Evolutionary conservation across 2,888 invertebrate species (phyloP).

Genomic region (Elmis aenea): DNA sequence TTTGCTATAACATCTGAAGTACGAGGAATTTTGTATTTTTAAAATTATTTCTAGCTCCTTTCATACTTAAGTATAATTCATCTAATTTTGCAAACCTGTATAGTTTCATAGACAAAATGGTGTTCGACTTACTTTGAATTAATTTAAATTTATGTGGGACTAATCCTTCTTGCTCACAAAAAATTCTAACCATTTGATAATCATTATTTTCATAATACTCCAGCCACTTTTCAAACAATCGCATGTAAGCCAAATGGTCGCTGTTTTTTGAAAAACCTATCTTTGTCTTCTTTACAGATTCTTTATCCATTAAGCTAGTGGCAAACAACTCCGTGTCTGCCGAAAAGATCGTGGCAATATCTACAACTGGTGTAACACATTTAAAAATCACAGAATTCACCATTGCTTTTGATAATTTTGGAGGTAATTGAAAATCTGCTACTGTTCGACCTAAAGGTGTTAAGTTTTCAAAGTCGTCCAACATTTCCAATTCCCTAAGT

Average conservation of each 20-base stretch:
- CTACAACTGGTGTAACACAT: conserved; percentile 51
- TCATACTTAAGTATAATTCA: background rate
- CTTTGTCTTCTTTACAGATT: conserved; percentile 52
- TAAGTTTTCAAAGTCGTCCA: conserved; percentile 55
- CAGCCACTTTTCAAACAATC: conserved; percentile 54
- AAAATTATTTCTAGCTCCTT: no score
- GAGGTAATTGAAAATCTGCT: conserved; percentile 53
- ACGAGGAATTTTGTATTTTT: no score
- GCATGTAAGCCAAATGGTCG: conserved; percentile 58
- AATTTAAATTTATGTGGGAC: conserved; percentile 50
- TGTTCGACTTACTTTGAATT: conserved; percentile 52
- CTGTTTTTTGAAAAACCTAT: conserved; percentile 50
- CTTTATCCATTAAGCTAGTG: conserved; percentile 48
- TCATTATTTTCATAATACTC: conserved; percentile 35
- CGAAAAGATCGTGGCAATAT: conserved; percentile 48
- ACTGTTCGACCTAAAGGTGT: conserved; percentile 56
- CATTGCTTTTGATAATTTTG: conserved; percentile 57
- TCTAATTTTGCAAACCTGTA: background rate
- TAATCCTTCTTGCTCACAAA: conserved; percentile 47
- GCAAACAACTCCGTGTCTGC: conserved; percentile 53
- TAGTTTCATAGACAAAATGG: conserved; percentile 25
- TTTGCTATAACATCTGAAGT: no score
- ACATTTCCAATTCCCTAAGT: conserved; percentile 53
- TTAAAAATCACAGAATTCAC: conserved; percentile 55
- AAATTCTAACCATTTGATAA: conserved; percentile 34